A percentile compares a stretch with the other conserved stretches of the same genome.
Conservation (phyloP, 2,113 vertebrate genomes). For the Erythrocercus mccallii region DNA sequence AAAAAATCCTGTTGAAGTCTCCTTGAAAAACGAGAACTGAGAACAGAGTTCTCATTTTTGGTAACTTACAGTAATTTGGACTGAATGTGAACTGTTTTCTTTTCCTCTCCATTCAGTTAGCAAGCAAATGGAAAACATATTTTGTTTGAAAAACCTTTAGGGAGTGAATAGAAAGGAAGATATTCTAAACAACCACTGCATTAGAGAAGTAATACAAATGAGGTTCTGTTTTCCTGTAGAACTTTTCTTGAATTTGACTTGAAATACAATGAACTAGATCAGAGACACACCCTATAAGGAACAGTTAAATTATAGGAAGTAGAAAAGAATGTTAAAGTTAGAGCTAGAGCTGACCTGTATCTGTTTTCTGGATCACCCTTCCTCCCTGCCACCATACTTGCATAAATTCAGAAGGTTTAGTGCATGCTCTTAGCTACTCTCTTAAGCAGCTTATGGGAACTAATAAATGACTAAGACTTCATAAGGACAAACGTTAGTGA, state of each 20-base stretch:
- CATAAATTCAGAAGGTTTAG: not conserved
- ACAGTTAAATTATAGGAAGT: not conserved
- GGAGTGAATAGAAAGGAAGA: not conserved
- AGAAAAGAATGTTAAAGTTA: not conserved
- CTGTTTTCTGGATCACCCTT: not conserved
- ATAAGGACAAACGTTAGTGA: not conserved
- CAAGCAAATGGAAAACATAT: not conserved
- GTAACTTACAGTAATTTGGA: not conserved
- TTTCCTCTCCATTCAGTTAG: not conserved
- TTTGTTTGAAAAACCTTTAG: not conserved
- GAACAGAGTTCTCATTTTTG: not conserved
- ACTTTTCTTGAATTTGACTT: not conserved
- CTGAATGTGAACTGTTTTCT: not conserved
- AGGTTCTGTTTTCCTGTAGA: not conserved
- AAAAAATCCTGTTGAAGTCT: not conserved
- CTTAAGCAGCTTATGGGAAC: not conserved
- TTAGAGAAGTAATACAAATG: not conserved
- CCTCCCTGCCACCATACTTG: not conserved
- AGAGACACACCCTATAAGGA: not conserved
- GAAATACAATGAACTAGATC: not conserved
- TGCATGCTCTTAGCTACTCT: not conserved
- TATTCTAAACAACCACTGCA: not conserved
- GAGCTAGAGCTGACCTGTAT: not conserved
- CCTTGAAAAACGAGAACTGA: not conserved
- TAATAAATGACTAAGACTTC: not conserved